Percentiles rank a stretch among this genome's conserved stretches.
These are phyloP conservation scores for Cricetomys ansorgei DNA, from an alignment of 2,113 vertebrate species.

Conservation along the genomic window DNA sequence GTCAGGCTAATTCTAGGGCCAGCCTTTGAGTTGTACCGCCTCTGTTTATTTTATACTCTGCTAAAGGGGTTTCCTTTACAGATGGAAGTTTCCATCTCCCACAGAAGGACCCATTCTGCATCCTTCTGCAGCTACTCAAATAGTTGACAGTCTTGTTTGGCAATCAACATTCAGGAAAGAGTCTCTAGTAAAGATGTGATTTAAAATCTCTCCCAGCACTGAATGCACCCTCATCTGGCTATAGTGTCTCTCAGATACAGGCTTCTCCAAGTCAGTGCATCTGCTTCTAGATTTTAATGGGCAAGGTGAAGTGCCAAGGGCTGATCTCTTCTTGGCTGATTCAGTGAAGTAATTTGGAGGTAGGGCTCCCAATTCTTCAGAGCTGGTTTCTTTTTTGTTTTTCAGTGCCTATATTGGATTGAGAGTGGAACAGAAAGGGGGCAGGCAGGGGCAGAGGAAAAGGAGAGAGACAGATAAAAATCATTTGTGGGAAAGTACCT, in stretches of 20 bases:
- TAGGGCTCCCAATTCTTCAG: background rate
- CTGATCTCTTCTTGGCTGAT: background rate
- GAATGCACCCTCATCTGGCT: background rate
- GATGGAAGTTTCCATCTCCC: background rate
- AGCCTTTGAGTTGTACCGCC: too few relatives aligned
- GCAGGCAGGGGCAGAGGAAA: background rate
- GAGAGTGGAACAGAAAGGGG: background rate
- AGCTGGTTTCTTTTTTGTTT: constrained; percentile 44
- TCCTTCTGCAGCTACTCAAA: constrained; percentile 1
- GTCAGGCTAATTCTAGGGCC: background rate
- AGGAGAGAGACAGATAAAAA: background rate
- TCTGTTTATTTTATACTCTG: background rate
- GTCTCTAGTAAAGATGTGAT: background rate
- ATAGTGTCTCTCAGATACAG: constrained; percentile 9
- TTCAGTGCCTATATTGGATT: background rate
- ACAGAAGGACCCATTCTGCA: background rate
- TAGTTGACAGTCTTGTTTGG: background rate
- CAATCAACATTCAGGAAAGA: background rate
- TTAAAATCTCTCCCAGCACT: background rate
- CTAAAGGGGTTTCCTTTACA: background rate
- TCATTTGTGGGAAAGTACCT: background rate
- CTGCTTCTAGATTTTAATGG: constrained; percentile 13
- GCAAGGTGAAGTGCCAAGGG: background rate
- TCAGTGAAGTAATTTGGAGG: background rate
- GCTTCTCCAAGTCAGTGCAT: background rate